Percentiles rank a stretch among this genome's conserved stretches.
Conservation (phyloP, 35 echinoderm and acorn worm genomes). For the Nesometra sesokonis region DNA sequence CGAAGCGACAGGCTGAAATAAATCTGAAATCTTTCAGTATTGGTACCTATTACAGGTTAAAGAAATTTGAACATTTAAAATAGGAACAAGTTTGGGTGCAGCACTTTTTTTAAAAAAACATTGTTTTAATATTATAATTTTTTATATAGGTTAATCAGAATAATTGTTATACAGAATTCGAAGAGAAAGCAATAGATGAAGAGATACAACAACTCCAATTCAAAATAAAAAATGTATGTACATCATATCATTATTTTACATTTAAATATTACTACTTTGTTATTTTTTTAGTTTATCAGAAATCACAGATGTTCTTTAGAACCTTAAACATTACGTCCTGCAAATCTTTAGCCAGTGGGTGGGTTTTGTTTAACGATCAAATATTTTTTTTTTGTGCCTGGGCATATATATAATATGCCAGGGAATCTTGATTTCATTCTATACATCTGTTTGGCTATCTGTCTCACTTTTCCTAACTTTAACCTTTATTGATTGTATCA, state of each 20-base stretch:
- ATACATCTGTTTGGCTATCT: too few species aligned
- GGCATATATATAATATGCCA: too few species aligned
- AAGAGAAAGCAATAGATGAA: conserved; percentile 45
- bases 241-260: background rate
- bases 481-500: too few species aligned
- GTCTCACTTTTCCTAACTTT: too few species aligned
- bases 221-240: conserved; percentile 62
- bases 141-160: conserved; percentile 42
- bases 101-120: background rate
- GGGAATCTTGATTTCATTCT: too few species aligned
- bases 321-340: background rate
- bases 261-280: background rate
- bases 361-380: too few species aligned
- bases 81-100: background rate
- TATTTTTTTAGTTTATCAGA: background rate
- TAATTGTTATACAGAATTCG: conserved; percentile 23
- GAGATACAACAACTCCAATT: conserved; percentile 65
- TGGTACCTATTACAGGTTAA: too few species aligned
- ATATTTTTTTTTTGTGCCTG: too few species aligned
- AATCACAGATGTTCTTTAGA: background rate
- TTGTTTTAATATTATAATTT: background rate
- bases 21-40: too few species aligned
- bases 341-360: background rate
- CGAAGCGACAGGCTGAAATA: too few species aligned
- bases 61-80: background rate